These are phyloP conservation scores for Encarsia formosa DNA, from an alignment of 2,888 invertebrate species.

Conservation along the genomic window DNA sequence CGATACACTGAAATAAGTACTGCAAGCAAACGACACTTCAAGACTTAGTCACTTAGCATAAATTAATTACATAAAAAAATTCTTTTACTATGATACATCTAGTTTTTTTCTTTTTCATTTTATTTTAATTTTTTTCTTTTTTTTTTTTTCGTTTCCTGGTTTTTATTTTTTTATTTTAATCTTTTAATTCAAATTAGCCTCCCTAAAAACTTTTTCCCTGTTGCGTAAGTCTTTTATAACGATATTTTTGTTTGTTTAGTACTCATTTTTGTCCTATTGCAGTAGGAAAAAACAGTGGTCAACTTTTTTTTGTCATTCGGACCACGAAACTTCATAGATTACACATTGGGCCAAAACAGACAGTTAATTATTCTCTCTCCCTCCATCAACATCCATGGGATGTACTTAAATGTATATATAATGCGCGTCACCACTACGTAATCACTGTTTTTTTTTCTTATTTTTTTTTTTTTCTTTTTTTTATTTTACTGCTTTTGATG, in stretches of 20 bases:
- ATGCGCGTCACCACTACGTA: not conserved
- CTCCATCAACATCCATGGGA: slow-evolving; percentile 27
- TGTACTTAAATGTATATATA: slow-evolving; percentile 17
- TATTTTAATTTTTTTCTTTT: not conserved
- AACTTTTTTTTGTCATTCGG: slow-evolving; percentile 42
- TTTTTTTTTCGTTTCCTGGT: too few relatives aligned
- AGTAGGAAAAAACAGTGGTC: slow-evolving; percentile 47
- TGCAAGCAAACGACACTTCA: slow-evolving; percentile 42
- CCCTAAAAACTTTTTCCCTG: slow-evolving; percentile 40
- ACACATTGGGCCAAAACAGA: slow-evolving; percentile 16
- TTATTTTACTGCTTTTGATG: slow-evolving; percentile 6
- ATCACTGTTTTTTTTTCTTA: not conserved
- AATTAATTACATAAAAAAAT: slow-evolving; percentile 50
- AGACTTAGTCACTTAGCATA: slow-evolving; percentile 42
- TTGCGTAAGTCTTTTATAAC: slow-evolving; percentile 38
- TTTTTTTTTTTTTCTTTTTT: slow-evolving; percentile 7
- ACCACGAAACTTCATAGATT: slow-evolving; percentile 12
- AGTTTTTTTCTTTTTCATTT: slow-evolving; percentile 40
- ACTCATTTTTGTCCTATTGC: slow-evolving; percentile 25
- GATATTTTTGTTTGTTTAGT: slow-evolving; percentile 29
- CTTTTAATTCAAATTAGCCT: slow-evolving; percentile 38
- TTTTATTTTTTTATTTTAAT: not conserved
- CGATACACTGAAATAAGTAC: slow-evolving; percentile 45
- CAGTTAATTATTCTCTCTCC: slow-evolving; percentile 14
- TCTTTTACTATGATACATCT: slow-evolving; percentile 49